These are phyloP conservation scores for Sterrhoptilus dennistouni DNA, from an alignment of 2,113 vertebrate genomes.

Conservation along the genomic window DNA sequence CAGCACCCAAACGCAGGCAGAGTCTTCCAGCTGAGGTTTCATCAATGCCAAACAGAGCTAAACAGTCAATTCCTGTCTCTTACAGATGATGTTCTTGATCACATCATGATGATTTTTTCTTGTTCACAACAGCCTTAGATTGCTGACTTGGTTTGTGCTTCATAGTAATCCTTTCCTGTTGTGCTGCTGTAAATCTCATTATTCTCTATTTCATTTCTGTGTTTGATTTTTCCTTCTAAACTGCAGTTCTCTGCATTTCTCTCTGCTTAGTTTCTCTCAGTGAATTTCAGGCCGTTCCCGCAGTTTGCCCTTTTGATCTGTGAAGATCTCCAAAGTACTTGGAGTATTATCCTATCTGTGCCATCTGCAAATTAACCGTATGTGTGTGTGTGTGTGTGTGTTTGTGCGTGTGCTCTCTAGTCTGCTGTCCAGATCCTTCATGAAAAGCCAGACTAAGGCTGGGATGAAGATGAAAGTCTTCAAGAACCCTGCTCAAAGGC, in stretches of 20 bases:
- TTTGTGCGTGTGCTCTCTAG: background rate
- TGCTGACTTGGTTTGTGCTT: background rate
- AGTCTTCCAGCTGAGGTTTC: background rate
- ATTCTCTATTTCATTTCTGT: background rate
- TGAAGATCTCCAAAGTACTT: background rate
- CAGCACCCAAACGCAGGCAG: background rate
- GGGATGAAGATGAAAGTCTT: background rate
- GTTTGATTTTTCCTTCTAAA: background rate
- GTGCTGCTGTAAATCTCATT: background rate
- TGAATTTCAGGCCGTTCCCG: background rate
- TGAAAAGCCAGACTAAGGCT: background rate
- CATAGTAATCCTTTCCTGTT: background rate
- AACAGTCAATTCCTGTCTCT: background rate
- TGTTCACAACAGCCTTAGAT: background rate
- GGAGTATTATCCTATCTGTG: background rate
- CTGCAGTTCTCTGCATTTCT: background rate
- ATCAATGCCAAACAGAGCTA: background rate
- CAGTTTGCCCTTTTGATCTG: background rate
- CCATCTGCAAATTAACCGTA: background rate
- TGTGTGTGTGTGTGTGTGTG: background rate
- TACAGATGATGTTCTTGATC: background rate
- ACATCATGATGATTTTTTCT: background rate
- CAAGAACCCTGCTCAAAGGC: background rate
- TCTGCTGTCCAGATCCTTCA: background rate
- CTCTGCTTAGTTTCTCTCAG: background rate